Base-by-base conservation (phyloP, 2,888 invertebrate genomes). In the Geophilus truncorum region DNA sequence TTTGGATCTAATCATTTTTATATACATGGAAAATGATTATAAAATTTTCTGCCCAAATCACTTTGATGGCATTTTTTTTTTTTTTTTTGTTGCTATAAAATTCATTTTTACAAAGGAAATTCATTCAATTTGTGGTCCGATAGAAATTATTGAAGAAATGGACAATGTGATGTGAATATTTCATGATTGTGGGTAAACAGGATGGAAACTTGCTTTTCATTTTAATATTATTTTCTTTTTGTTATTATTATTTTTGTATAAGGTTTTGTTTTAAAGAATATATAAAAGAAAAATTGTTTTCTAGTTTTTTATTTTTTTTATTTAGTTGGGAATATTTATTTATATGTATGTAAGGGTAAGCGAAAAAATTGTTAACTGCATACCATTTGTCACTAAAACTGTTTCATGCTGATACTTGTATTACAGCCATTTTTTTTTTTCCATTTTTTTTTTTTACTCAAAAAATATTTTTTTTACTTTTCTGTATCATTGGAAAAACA, bases 371-470 rank as follows among this genome's bases (percentile, higher is more conserved):
- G 25, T 70, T 70, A 70, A 70, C 70, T 70, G 70, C 70, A 28
- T 28, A 25, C 70, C 70, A 70, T 70, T 70, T 70, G 70, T 70
- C 70, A 70, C 70, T 70, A 70, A 70, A 70, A 70, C 70, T 70
- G 70, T 70, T 70, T 25, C 4, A 70, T 70, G 70, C 70, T 70
- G 70, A 70, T 70, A 70, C 70, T 70, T 70, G 70, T 28, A 70
- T 70, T 70, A 25, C 18, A 51, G 40, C 12, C 40, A 40, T 40
- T 40, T 40, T 40, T 40, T 34, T 40, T 40, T 40, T 40, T 40
- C 15, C 15, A 12, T 40, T 40, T 40, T 40, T 40, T 40, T 40
- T n/a, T 45, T 51, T 51, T 51, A 9, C 7, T 21, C 7, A 40
- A 40, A n/a, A 51, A 51, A 51, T 51, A 15, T 70, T 70, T 70